Evolutionary conservation across 2,797 vertebrate genomes (phyloP), one percentile per base, ranked within the genome.

Genomic region (Hozukius guyotensis): DNA sequence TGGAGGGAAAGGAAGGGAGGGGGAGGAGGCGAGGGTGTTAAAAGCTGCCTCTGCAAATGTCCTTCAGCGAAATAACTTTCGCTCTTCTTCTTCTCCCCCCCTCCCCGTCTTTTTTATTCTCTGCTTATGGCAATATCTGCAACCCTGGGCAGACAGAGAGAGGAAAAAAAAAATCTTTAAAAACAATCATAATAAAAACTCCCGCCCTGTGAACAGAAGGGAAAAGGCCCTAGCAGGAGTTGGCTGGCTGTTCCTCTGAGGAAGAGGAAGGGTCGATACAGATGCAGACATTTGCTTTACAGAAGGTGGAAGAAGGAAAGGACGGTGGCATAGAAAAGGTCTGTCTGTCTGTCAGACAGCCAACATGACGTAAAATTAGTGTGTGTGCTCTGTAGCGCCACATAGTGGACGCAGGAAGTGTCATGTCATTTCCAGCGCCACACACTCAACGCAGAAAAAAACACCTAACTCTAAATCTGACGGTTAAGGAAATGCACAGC

Each of bases 21-120:
- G 27, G 34, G 5, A 6, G 56, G 29, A 77, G 36, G 53, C 2
- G 31, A 42, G 87, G 75, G 82, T 79, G 87, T 90, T 90, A 91
- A 93, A 93, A 92, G 91, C 90, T 89, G 88, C 81, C 84, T 89
- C 87, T 90, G 86, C 76, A 89, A 93, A 94, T 92, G 89, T 92
- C 92, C 91, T 92, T 93, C 85, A 93, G 91, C 84, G 83, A 89
- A 89, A 91, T 86, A 88, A 88, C 89, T 89, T 75, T 65, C 10
- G 1, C 60, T 76, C 63, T 20, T 77, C 70, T 72, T 59, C 25
- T 62, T 56, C 59, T n/a, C 52, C 9, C 52, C 29, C 25, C 68
- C 29, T 3, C 36, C 67, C 34, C n/a, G 10, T 38, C n/a, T 16
- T 34, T 18, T 49, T 55, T n/a, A 56, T n/a, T 14, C 61, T 46